These are phyloP conservation scores for Sebastiscus albofasciatus DNA, from an alignment of 2,797 vertebrate species.

Conservation along the genomic window DNA sequence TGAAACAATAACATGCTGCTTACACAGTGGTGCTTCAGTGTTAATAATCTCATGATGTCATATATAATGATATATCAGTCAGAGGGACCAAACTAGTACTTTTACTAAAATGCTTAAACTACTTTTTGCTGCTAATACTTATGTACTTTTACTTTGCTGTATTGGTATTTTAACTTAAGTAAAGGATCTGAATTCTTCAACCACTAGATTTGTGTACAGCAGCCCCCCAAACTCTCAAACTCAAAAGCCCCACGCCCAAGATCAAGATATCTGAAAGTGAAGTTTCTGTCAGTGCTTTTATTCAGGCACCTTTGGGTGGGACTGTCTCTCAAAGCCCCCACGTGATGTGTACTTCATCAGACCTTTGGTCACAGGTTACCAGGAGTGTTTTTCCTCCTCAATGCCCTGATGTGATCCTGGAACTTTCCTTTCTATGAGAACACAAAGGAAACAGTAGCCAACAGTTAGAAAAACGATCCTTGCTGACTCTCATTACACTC, in stretches of 20 bases:
- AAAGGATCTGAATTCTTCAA: too few species aligned
- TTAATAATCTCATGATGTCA: too few species aligned
- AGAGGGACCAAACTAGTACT: too few species aligned
- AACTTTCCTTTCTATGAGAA: slow-evolving; percentile 8
- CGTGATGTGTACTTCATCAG: neutral
- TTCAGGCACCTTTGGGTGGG: neutral
- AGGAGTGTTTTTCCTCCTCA: neutral
- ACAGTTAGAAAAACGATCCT: slow-evolving; percentile 42
- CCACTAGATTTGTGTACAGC: neutral
- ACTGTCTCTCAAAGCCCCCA: neutral
- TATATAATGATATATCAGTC: too few species aligned
- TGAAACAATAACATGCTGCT: too few species aligned
- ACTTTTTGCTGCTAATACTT: too few species aligned
- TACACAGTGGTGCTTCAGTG: too few species aligned
- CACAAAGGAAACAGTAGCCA: slow-evolving; percentile 18
- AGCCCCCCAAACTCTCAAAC: neutral
- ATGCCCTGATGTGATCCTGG: slow-evolving; percentile 14
- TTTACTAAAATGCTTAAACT: too few species aligned
- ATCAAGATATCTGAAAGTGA: neutral
- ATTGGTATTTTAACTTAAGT: too few species aligned
- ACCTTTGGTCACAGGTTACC: neutral
- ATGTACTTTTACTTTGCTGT: too few species aligned
- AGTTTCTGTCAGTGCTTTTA: neutral
- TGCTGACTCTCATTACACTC: slow-evolving; percentile 50
- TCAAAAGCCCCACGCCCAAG: neutral